Base-by-base conservation (phyloP, 2,113 vertebrate genomes). In the Mesembrinibis cayennensis region DNA sequence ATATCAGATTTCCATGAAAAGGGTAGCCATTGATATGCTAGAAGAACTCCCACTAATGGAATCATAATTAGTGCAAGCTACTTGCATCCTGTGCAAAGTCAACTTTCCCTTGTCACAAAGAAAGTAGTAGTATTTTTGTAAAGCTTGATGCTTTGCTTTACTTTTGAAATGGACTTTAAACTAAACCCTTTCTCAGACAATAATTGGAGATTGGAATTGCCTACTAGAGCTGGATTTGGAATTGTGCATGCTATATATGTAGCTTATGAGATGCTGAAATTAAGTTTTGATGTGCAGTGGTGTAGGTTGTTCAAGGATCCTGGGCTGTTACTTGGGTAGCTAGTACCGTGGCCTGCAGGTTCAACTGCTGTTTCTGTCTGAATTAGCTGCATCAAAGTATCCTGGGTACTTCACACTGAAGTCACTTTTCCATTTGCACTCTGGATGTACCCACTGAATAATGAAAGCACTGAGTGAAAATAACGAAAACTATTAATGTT, bases 151-250 rank as follows among this genome's bases (percentile, higher is more conserved):
- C 58, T 72, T 95, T 91, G 5, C 29, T 42, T 42, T 88, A 47
- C 42, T 89, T 73, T 66, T 78, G 11, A 93, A 95, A 94, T 82
- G n/a, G 29, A 70, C 52, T 95, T 95, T 77, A 93, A 87, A 81
- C 84, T 52, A 84, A 92, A 67, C 44, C 23, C 4, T 80, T 95
- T 91, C 22, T 61, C 56, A 53, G 27, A 56, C 27, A 78, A 59
- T 71, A 82, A 69, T 2, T 66, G 27, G 45, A 77, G 59, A 66
- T 10, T 77, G 45, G 21, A 58, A 52, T 89, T 92, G 15, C 42
- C 40, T 71, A 2, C 25, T 72, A 76, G 45, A 67, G 36, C 36
- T 69, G 16, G 80, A 47, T 79, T 81, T 93, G 53, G 15, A 80
- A 53, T 56, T 69, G 15, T 82, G 20, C 26, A 82, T 93, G 40